Percentiles rank a stretch among this genome's conserved stretches.
Evolutionary conservation across 23 tunicate genomes (phyloP).

Genomic region (Diplosoma virens): DNA sequence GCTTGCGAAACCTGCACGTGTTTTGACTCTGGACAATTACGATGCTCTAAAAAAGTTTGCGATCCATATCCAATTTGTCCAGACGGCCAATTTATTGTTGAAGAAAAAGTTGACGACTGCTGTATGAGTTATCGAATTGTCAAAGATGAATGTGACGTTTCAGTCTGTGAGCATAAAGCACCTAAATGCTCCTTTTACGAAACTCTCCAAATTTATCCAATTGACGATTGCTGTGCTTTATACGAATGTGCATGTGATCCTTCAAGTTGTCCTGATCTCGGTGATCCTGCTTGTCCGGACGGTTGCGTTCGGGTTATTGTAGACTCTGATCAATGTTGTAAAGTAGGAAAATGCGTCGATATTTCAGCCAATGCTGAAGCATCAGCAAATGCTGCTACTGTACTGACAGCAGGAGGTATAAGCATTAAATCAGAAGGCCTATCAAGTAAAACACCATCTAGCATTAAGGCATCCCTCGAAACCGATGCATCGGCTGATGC

Average conservation of each 20-base stretch:
- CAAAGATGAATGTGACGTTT: constrained; percentile 68
- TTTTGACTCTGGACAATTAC: constrained; percentile 42
- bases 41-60: constrained; percentile 61
- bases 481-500: constrained; percentile 23
- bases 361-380: constrained; percentile 26
- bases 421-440: neutral
- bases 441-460: neutral
- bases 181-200: constrained; percentile 54
- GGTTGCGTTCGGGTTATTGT: constrained; percentile 67
- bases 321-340: constrained; percentile 77
- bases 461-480: neutral
- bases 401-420: neutral
- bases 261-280: constrained; percentile 65
- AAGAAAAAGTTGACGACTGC: constrained; percentile 69
- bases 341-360: constrained; percentile 84
- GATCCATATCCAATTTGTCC: constrained; percentile 92
- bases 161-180: constrained; percentile 28
- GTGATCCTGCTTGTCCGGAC: constrained; percentile 81
- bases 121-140: constrained; percentile 76
- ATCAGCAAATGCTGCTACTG: constrained; percentile 12
- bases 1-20: constrained; percentile 86
- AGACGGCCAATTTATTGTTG: constrained; percentile 76
- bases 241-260: constrained; percentile 86
- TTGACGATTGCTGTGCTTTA: constrained; percentile 68
- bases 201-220: constrained; percentile 34